Percentiles rank a stretch among this genome's conserved stretches.
Conservation (phyloP, 2,888 invertebrate species). For the Scaptodrosophila latifasciaeformis region DNA sequence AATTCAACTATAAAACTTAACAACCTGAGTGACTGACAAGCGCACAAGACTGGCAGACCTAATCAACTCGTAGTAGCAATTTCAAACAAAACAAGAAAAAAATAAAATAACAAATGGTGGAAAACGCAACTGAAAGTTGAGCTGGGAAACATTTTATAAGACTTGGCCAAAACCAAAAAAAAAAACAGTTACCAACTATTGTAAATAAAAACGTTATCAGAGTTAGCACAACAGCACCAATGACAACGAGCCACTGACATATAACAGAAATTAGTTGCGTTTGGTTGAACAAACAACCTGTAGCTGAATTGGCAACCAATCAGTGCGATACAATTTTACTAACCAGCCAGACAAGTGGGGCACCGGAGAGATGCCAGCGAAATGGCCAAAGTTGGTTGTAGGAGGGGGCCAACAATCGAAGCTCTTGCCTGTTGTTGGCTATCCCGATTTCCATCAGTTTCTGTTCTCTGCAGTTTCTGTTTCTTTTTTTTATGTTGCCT, state of each 20-base stretch:
- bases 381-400: too few species aligned
- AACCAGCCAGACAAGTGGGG: conserved; percentile 18
- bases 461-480: too few species aligned
- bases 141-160: too few species aligned
- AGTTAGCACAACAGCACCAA: background rate
- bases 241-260: conserved; percentile 16
- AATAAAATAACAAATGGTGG: too few species aligned
- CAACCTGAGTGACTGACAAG: conserved; percentile 43
- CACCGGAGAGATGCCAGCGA: too few species aligned
- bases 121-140: too few species aligned
- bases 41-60: conserved; percentile 43
- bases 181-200: too few species aligned
- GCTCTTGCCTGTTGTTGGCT: too few species aligned
- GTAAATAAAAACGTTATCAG: conserved; percentile 4
- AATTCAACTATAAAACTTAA: too few species aligned
- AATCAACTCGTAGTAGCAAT: conserved; percentile 47
- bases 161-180: too few species aligned
- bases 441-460: too few species aligned
- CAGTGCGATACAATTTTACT: conserved; percentile 39
- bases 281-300: conserved; percentile 14
- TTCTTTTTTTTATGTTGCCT: conserved; percentile 32
- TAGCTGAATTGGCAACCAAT: conserved; percentile 43
- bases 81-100: conserved; percentile 15
- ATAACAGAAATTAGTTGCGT: conserved; percentile 47
- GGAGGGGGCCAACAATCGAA: too few species aligned